Percentiles rank a stretch among this genome's conserved stretches.
Evolutionary conservation across 2,888 invertebrate species (phyloP).

Genomic region (Drosophila nr. fundita): DNA sequence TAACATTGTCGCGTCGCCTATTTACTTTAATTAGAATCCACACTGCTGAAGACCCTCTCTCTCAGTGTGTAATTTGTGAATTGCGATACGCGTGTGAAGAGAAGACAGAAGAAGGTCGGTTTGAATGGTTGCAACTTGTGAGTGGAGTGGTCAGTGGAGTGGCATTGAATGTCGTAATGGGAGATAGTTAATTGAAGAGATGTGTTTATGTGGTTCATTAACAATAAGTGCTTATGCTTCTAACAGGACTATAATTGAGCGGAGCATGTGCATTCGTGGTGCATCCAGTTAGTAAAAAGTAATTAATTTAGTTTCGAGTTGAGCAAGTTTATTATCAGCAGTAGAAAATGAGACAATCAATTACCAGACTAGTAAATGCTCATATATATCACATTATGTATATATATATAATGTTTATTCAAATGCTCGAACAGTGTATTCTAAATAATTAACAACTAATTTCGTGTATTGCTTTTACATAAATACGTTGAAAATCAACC

Average conservation of each 20-base stretch:
- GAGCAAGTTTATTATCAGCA: background rate
- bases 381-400: background rate
- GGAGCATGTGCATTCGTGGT: slow-evolving; percentile 8
- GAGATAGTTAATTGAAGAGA: slow-evolving; percentile 49
- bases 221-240: slow-evolving; percentile 29
- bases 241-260: slow-evolving; percentile 26
- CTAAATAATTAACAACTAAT: slow-evolving; percentile 35
- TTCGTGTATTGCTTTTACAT: slow-evolving; percentile 8
- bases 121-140: slow-evolving; percentile 14
- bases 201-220: slow-evolving; percentile 44
- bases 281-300: background rate
- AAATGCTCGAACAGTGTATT: background rate
- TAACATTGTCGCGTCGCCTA: background rate
- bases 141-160: slow-evolving; percentile 8
- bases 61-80: background rate
- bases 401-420: slow-evolving; percentile 30
- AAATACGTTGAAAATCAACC: slow-evolving; percentile 11
- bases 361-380: background rate
- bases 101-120: background rate
- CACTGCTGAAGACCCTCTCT: background rate
- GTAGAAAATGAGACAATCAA: background rate
- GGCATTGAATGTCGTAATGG: background rate
- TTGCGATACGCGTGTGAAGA: background rate
- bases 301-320: background rate
- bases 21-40: slow-evolving; percentile 6